Evolutionary conservation across 2,113 vertebrate species (phyloP), one percentile per base, ranked within the genome.

Genomic region (Ceratotherium simum): DNA sequence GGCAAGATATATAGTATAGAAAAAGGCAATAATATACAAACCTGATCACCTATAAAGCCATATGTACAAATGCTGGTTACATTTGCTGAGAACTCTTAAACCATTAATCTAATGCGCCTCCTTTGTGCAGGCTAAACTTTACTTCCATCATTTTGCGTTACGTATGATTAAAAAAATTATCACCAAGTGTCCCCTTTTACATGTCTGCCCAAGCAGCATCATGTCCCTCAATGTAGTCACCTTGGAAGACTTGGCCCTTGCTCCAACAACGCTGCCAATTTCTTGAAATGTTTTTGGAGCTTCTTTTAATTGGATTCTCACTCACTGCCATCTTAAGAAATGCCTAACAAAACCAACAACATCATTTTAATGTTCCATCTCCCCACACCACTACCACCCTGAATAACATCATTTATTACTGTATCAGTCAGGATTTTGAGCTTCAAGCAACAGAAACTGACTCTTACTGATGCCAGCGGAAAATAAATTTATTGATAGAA

Each of bases 281-380:
- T 96, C 65, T 85, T 87, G 81, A 96, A 91, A 78, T 78, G 21
- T 54, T 94, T 95, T 96, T 54, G 72, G 46, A 95, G 72, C 46
- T 88, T 83, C 56, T 56, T 87, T 88, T 92, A 84, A 85, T 94
- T 96, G 78, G 10, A 83, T 94, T 94, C 90, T 81, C 70, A 84
- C 36, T 78, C 58, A 14, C n/a, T 46, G 29, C 3, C 58, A 80
- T 58, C 31, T 56, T 90, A 82, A 89, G 42, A 73, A 33, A 88
- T 62, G 39, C 27, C 39, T 95, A 91, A 91, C 89, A 62, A 97
- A 91, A 78, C 54, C 62, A 80, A 23, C 46, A 76, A 48, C 29
- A 58, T 75, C 90, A 64, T 79, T 96, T 90, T 36, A 88, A 89
- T 33, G n/a, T 70, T 81, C 36, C 14, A 73, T 60, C 65, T 95